Evolutionary conservation across 2,888 invertebrate species (phyloP).

Genomic region (Chymomyza amoena): DNA sequence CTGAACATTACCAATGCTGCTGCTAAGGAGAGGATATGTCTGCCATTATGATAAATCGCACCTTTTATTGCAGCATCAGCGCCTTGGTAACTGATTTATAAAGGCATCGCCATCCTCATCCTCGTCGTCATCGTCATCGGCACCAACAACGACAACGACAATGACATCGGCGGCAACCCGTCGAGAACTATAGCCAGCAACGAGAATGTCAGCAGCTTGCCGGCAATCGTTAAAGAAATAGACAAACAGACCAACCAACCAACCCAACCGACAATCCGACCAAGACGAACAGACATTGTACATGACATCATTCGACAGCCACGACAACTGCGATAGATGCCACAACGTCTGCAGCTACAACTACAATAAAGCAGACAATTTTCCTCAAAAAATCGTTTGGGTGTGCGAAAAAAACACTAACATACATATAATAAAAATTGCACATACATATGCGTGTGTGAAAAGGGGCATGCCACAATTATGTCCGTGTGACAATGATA

Average conservation of each 20-base stretch:
- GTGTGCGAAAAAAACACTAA: conserved; percentile 9
- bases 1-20: background rate
- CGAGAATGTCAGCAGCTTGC: background rate
- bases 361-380: conserved; percentile 30
- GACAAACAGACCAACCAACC: conserved; percentile 2
- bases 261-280: no score
- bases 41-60: conserved; percentile 73
- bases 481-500: conserved; percentile 49
- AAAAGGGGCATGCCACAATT: conserved; percentile 37
- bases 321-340: conserved; percentile 36
- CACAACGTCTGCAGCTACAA: conserved; percentile 11
- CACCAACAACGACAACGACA: background rate
- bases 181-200: background rate
- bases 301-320: conserved; percentile 68
- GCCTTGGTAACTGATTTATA: conserved; percentile 69
- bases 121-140: background rate
- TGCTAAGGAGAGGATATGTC: conserved; percentile 1
- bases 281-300: conserved; percentile 30
- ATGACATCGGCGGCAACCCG: background rate
- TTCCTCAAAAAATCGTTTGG: conserved; percentile 46
- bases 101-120: conserved; percentile 25
- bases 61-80: conserved; percentile 73
- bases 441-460: background rate
- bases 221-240: background rate
- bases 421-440: no score